Evolutionary conservation across 2,888 invertebrate species (phyloP), one percentile per base, ranked within the genome.

Genomic region (Leistus spinibarbis): DNA sequence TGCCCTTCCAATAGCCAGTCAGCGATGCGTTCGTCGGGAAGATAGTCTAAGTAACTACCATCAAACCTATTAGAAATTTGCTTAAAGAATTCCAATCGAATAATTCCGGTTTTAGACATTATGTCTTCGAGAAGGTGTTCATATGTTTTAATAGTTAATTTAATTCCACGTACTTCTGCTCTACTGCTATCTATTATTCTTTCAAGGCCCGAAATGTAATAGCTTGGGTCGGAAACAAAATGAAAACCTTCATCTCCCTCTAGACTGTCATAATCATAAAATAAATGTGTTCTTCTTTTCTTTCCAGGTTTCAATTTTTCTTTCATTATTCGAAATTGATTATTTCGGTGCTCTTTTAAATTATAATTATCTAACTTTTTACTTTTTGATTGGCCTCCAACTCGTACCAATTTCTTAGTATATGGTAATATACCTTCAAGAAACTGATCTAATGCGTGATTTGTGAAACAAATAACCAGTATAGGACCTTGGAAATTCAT

Each of bases 371-470:
- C 84, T 53, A 93, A 80, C 3, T 83, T 80, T 76, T 88, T 86
- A 81, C 88, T 89, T 80, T 91, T 91, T 3, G 91, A 90, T 80
- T 92, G 91, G 24, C 90, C 89, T 0, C 95, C 94, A 72, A 95
- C 86, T 76, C 94, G 87, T 0, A 93, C 86, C 75, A 95, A 87
- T 76, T 87, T 87, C 0, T 87, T 81, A 0, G 92, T 92, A 2
- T 88, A 85, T 22, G 83, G 80, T 0, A 91, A 81, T 9, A 93
- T 86, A 7, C 92, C 93, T 82, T 93, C 91, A 54, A 96, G 84
- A 82, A 96, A 95, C 82, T 95, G 95, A 85, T 96, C 96, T 62
- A 96, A 85, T 3, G 95, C 95, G 82, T 95, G 94, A 86, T 96
- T 96, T 5, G 95, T 95, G 82, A 91, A 94, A 80, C 95, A 94